A percentile compares a stretch with the other conserved stretches of the same genome.
phyloP scores from a whole-genome alignment of 1,140 invertebrate species.

The Cotesia glomerata region DNA sequence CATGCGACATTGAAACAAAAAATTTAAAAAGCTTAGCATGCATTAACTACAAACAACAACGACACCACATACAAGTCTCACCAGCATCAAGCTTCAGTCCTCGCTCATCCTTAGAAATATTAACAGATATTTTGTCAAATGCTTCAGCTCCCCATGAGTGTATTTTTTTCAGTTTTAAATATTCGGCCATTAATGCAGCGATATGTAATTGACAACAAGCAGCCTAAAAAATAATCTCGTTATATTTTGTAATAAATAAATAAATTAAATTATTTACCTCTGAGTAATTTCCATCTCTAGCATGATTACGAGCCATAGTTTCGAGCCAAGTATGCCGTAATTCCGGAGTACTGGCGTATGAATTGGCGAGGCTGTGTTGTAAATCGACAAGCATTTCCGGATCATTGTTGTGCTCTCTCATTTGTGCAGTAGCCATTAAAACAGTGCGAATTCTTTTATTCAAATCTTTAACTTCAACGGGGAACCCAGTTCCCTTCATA shows the following conservation, averaged over 20 bases:
- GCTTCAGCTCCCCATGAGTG: conserved; percentile 81
- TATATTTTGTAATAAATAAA: not conserved
- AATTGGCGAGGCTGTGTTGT: conserved; percentile 91
- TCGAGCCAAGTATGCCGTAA: conserved; percentile 92
- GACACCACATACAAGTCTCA: conserved; percentile 59
- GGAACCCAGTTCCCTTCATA: conserved; percentile 89
- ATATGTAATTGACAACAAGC: conserved; percentile 90
- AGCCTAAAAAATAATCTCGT: conserved; percentile 63
- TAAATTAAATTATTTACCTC: conserved; percentile 59
- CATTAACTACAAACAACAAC: conserved; percentile 24
- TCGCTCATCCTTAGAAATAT: conserved; percentile 84
- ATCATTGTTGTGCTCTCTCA: conserved; percentile 88
- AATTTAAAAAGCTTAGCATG: conserved; percentile 30
- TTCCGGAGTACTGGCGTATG: conserved; percentile 92
- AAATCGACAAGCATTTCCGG: conserved; percentile 91
- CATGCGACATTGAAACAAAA: not conserved
- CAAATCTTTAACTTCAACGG: conserved; percentile 88
- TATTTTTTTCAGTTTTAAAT: conserved; percentile 78
- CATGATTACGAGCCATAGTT: conserved; percentile 87
- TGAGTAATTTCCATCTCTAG: conserved; percentile 78
- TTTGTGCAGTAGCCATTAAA: conserved; percentile 90
- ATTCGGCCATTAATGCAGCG: conserved; percentile 90
- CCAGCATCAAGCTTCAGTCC: conserved; percentile 81
- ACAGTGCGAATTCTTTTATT: conserved; percentile 92
- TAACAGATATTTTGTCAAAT: conserved; percentile 83